A percentile compares a stretch with the other conserved stretches of the same genome.
These are phyloP conservation scores for Ips nitidus DNA, from an alignment of 1,140 invertebrate genomes.

Conservation along the genomic window DNA sequence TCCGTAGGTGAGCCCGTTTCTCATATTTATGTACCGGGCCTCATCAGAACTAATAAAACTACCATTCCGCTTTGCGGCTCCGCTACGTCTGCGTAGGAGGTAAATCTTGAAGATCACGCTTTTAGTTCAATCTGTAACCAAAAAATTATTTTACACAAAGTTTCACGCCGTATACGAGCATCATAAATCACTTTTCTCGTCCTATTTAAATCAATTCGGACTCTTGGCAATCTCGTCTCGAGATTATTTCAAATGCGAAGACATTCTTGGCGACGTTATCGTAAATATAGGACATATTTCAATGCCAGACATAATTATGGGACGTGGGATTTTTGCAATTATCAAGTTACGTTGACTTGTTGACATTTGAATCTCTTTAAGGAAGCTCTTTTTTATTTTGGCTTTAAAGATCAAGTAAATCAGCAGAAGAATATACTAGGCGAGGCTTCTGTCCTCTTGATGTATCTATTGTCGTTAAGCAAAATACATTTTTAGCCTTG, in stretches of 20 bases:
- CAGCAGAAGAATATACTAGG: slow-evolving; percentile 9
- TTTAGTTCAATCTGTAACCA: too few relatives aligned
- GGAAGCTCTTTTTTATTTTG: slow-evolving; percentile 11
- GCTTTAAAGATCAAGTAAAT: slow-evolving; percentile 17
- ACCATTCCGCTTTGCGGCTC: too few relatives aligned
- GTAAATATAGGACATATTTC: slow-evolving; percentile 13
- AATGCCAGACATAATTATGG: slow-evolving; percentile 17
- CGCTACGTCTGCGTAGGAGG: too few relatives aligned
- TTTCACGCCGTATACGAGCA: too few relatives aligned
- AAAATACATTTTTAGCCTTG: too few relatives aligned
- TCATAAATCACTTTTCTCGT: too few relatives aligned
- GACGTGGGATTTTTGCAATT: slow-evolving; percentile 15
- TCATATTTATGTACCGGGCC: slow-evolving; percentile 33
- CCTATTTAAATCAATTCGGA: too few relatives aligned
- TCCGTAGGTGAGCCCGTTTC: slow-evolving; percentile 36
- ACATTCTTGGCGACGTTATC: slow-evolving; percentile 7
- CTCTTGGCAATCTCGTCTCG: too few relatives aligned
- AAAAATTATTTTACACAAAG: too few relatives aligned
- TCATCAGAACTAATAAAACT: slow-evolving; percentile 18
- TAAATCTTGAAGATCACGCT: too few relatives aligned
- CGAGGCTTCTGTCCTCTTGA: slow-evolving; percentile 1
- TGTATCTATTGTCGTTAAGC: slow-evolving; percentile 3
- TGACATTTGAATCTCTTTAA: slow-evolving; percentile 21
- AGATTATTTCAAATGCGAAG: not conserved
- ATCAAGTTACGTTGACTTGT: slow-evolving; percentile 16